phyloP scores from a whole-genome alignment of 2,888 invertebrate species.

The Scaptomyza cyrtandrae region DNA sequence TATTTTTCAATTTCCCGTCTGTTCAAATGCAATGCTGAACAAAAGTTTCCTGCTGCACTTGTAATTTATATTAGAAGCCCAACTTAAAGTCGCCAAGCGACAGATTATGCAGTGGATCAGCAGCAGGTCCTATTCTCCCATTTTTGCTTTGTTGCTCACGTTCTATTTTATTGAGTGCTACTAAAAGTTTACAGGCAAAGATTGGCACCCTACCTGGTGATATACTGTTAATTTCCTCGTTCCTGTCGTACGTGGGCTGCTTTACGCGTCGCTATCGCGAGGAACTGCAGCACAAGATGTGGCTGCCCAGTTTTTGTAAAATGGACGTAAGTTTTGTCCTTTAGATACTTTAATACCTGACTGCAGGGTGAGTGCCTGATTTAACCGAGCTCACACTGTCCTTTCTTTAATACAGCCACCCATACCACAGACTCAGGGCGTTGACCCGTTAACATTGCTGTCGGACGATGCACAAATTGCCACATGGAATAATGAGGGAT shows the following conservation, averaged over 20 bases:
- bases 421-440: slow-evolving; percentile 91
- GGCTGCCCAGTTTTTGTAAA: slow-evolving; percentile 92
- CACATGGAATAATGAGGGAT: slow-evolving; percentile 96
- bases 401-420: slow-evolving; percentile 85
- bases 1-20: slow-evolving; percentile 78
- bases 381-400: slow-evolving; percentile 1
- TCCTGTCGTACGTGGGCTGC: slow-evolving; percentile 97
- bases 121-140: neutral
- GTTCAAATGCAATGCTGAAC: slow-evolving; percentile 65
- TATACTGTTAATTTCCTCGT: slow-evolving; percentile 94
- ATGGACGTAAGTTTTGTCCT: slow-evolving; percentile 85
- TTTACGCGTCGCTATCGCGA: slow-evolving; percentile 94
- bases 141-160: slow-evolving; percentile 14
- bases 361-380: slow-evolving; percentile 5
- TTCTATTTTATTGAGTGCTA: slow-evolving; percentile 5
- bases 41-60: slow-evolving; percentile 52
- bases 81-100: slow-evolving; percentile 56
- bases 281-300: slow-evolving; percentile 91
- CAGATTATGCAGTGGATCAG: slow-evolving; percentile 35
- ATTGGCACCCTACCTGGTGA: slow-evolving; percentile 96
- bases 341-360: neutral
- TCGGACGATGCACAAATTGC: slow-evolving; percentile 97
- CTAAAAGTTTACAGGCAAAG: slow-evolving; percentile 88
- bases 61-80: slow-evolving; percentile 70
- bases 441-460: slow-evolving; percentile 92